Conservation (phyloP, 2,797 vertebrate species). For the Poeciliopsis turneri region DNA sequence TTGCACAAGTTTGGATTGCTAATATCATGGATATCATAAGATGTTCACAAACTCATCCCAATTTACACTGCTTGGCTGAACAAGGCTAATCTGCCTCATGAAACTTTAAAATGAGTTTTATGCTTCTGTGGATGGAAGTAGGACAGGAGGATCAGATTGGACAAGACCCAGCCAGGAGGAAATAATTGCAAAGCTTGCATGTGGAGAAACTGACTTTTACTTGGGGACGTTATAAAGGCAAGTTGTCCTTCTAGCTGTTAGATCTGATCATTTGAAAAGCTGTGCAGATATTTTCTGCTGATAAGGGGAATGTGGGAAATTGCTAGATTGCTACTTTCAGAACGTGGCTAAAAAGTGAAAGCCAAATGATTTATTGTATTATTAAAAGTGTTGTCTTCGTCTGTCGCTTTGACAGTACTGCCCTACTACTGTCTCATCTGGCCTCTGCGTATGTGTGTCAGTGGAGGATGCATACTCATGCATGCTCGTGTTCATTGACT, state of each 20-base stretch:
- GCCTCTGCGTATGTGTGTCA: constrained; percentile 52
- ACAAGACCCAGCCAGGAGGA: constrained; percentile 52
- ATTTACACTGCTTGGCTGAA: constrained; percentile 66
- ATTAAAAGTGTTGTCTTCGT: constrained; percentile 48
- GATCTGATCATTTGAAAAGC: neutral
- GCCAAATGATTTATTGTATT: constrained; percentile 16
- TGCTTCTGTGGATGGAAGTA: constrained; percentile 51
- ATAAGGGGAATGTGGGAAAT: constrained; percentile 14
- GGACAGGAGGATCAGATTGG: constrained; percentile 59
- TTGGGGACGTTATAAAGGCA: constrained; percentile 6
- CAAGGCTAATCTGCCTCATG: constrained; percentile 73
- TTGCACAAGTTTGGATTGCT: constrained; percentile 27
- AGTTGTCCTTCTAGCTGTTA: constrained; percentile 11
- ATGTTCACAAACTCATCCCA: constrained; percentile 47
- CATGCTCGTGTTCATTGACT: constrained; percentile 63
- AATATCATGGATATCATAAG: constrained; percentile 42
- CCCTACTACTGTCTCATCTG: constrained; percentile 73
- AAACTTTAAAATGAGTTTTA: constrained; percentile 75
- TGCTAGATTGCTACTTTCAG: constrained; percentile 15
- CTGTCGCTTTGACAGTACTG: constrained; percentile 51
- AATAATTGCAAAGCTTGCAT: constrained; percentile 50
- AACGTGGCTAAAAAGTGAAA: neutral
- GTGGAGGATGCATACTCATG: constrained; percentile 54
- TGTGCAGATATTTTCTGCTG: constrained; percentile 10
- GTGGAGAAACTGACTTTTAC: constrained; percentile 37